These are phyloP conservation scores for Palythoa grandiflora DNA, from an alignment of 92 coral and sea anemone species.

Conservation along the genomic window DNA sequence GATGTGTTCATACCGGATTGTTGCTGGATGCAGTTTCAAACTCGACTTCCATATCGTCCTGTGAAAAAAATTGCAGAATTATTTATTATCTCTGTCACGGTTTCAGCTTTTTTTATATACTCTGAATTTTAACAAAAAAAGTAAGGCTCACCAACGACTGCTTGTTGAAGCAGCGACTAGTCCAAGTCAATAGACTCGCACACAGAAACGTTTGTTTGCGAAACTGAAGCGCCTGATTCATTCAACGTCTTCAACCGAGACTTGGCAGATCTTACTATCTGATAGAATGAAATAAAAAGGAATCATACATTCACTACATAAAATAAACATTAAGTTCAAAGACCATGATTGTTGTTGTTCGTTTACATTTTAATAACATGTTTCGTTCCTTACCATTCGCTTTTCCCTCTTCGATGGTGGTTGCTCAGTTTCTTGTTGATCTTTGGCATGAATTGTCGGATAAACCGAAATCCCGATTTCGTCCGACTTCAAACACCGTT, in stretches of 20 bases:
- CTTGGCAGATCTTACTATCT: slow-evolving; percentile 24
- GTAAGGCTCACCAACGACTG: background rate
- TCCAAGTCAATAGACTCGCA: background rate
- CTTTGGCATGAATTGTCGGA: slow-evolving; percentile 42
- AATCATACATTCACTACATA: background rate
- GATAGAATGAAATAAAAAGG: background rate
- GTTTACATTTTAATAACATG: background rate
- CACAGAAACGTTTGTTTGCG: slow-evolving; percentile 4
- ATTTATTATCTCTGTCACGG: background rate
- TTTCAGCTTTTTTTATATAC: background rate
- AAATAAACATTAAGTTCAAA: background rate
- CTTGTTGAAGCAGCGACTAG: slow-evolving; percentile 23
- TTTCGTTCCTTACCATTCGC: slow-evolving; percentile 30
- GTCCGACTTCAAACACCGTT: slow-evolving; percentile 49
- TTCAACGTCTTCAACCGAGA: slow-evolving; percentile 4
- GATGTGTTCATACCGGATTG: background rate
- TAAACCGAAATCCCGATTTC: slow-evolving; percentile 52
- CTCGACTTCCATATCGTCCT: background rate
- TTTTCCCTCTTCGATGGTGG: slow-evolving; percentile 54
- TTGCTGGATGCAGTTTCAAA: background rate
- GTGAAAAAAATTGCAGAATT: background rate
- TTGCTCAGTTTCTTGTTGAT: slow-evolving; percentile 36
- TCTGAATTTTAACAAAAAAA: background rate
- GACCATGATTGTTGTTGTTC: background rate
- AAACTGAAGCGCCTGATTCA: slow-evolving; percentile 1